Evolutionary conservation across 53 echinoderm and acorn worm genomes (phyloP).

Genomic region (Echinarachnius parma): DNA sequence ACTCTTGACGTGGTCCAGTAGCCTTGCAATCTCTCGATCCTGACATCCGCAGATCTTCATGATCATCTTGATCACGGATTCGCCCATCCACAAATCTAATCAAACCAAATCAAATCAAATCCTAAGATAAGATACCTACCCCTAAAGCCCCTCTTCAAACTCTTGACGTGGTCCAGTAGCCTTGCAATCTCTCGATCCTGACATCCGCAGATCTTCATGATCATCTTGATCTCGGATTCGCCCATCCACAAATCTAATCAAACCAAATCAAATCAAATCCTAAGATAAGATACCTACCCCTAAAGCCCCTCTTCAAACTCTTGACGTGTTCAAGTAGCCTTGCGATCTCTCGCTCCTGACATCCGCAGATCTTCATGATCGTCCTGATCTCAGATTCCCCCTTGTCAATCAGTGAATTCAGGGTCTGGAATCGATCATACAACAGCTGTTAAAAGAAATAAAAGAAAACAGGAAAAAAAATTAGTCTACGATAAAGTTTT

Average conservation of each 20-base stretch:
- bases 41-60: too few species aligned
- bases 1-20: too few species aligned
- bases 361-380: constrained; percentile 58
- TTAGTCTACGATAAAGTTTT: too few species aligned
- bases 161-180: constrained; percentile 62
- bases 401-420: constrained; percentile 66
- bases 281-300: constrained; percentile 69
- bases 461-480: not conserved
- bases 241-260: too few species aligned
- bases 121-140: too few species aligned
- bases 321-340: constrained; percentile 62
- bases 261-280: too few species aligned
- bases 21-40: too few species aligned
- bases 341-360: constrained; percentile 68
- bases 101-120: too few species aligned
- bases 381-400: constrained; percentile 61
- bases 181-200: constrained; percentile 68
- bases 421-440: constrained; percentile 51
- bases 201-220: constrained; percentile 63
- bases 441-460: constrained; percentile 48
- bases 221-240: constrained; percentile 56
- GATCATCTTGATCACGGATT: too few species aligned
- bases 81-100: too few species aligned
- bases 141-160: constrained; percentile 63
- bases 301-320: constrained; percentile 66